Percentiles rank a stretch among this genome's conserved stretches.
phyloP scores from a whole-genome alignment of 2,888 invertebrate genomes.

The Oasisia sp. region DNA sequence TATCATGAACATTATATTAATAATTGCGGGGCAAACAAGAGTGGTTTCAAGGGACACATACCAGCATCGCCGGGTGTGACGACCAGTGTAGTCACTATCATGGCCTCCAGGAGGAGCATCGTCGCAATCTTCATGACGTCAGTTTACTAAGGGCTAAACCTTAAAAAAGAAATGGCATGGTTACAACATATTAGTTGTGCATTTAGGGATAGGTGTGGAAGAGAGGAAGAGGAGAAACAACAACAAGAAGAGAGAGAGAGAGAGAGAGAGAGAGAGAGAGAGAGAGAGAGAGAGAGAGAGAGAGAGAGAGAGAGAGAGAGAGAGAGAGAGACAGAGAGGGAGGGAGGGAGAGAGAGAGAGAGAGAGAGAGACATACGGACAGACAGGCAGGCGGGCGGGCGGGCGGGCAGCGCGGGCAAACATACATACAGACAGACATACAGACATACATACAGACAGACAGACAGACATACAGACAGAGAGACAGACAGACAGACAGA shows the following conservation, averaged over 20 bases:
- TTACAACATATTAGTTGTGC: background rate
- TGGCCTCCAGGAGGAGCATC: background rate
- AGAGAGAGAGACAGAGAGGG: background rate
- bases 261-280: background rate
- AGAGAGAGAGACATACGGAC: background rate
- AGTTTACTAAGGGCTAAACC: background rate
- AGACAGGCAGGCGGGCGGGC: background rate
- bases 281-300: background rate
- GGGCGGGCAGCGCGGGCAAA: no score
- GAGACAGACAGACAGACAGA: background rate
- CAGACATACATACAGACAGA: background rate
- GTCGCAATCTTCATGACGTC: constrained; percentile 1
- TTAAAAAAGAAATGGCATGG: background rate
- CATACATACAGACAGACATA: background rate
- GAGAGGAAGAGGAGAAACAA: background rate
- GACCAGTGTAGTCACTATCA: background rate
- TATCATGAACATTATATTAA: no score
- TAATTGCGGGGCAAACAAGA: background rate
- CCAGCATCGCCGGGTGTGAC: background rate
- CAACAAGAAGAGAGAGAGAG: background rate
- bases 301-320: background rate
- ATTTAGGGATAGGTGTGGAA: background rate
- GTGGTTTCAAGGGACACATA: background rate
- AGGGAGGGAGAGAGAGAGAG: background rate
- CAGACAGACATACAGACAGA: background rate